Evolutionary conservation across 1,140 invertebrate species (phyloP).

Genomic region (Episyrphus balteatus): DNA sequence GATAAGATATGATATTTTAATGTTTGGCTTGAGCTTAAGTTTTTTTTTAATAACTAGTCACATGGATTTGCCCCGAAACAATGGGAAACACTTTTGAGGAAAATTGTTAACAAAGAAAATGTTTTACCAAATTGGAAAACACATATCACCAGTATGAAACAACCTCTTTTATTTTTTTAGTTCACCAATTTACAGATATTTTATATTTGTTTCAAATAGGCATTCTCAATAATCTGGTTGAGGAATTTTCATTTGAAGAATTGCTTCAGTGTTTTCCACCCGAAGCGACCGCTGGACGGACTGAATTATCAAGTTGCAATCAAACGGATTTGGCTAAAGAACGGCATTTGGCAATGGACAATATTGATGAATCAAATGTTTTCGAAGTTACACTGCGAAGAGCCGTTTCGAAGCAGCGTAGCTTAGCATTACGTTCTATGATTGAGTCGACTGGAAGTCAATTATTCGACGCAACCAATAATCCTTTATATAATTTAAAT

Average conservation of each 20-base stretch:
- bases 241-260: conserved; percentile 29
- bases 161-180: not conserved
- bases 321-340: conserved; percentile 26
- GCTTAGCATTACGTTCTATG: conserved; percentile 30
- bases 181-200: not conserved
- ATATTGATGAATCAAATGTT: conserved; percentile 33
- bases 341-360: conserved; percentile 32
- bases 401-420: conserved; percentile 32
- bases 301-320: conserved; percentile 18
- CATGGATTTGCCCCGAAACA: conserved; percentile 31
- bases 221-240: conserved; percentile 29
- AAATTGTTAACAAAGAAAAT: conserved; percentile 30
- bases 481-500: conserved; percentile 33
- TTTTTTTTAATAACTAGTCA: conserved; percentile 13
- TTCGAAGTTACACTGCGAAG: conserved; percentile 30
- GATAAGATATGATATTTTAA: not conserved
- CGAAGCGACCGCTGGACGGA: conserved; percentile 13
- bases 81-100: conserved; percentile 28
- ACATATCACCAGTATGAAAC: conserved; percentile 20
- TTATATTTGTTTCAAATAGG: conserved; percentile 10
- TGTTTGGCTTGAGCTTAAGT: not conserved
- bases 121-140: conserved; percentile 26
- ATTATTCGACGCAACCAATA: conserved; percentile 31
- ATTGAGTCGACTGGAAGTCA: conserved; percentile 35
- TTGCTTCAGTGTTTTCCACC: conserved; percentile 31